A percentile compares a stretch with the other conserved stretches of the same genome.
phyloP scores from a whole-genome alignment of 2,888 invertebrate species.

The Prosapia bicincta region DNA sequence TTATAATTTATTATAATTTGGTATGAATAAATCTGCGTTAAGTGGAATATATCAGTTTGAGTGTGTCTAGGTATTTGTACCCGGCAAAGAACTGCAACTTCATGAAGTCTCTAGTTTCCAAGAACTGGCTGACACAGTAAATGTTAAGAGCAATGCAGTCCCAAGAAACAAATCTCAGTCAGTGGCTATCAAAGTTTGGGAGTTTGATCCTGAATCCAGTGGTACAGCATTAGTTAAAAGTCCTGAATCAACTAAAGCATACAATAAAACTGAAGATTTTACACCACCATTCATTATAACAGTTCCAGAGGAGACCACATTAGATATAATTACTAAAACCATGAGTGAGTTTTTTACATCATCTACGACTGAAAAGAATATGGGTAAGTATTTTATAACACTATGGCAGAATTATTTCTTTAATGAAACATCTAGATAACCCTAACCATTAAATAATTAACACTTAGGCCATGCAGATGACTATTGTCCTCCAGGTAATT shows the following conservation, averaged over 20 bases:
- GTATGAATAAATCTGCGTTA: too few species aligned
- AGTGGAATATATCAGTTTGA: too few species aligned
- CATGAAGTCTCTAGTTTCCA: background rate
- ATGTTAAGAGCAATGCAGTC: background rate
- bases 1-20: too few species aligned
- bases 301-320: background rate
- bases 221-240: background rate
- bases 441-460: too few species aligned
- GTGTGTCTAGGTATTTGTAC: background rate
- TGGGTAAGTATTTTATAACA: background rate
- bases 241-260: background rate
- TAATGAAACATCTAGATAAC: too few species aligned
- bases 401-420: too few species aligned
- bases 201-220: background rate
- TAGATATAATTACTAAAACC: background rate
- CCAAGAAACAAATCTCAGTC: background rate
- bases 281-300: background rate
- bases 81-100: background rate
- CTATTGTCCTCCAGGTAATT: too few species aligned
- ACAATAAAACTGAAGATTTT: background rate
- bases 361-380: background rate
- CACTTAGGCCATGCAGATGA: too few species aligned
- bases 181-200: background rate
- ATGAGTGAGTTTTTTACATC: background rate
- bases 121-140: background rate